A percentile compares a stretch with the other conserved stretches of the same genome.
These are phyloP conservation scores for Drosophila meridionalis DNA, from an alignment of 2,888 invertebrate species.

Conservation along the genomic window DNA sequence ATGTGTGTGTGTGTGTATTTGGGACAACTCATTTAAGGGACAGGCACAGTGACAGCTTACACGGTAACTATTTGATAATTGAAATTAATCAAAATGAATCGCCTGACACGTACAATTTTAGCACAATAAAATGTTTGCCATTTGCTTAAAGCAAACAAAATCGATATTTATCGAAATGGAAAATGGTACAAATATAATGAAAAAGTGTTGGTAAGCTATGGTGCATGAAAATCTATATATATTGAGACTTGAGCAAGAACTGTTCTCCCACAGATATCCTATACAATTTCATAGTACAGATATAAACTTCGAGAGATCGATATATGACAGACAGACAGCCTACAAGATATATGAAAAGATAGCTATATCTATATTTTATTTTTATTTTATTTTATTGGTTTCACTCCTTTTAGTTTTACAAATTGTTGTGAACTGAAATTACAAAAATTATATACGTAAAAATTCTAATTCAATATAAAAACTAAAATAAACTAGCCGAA, in stretches of 20 bases:
- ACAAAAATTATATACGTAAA: too few relatives aligned
- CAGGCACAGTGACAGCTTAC: neutral
- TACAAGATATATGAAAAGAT: too few relatives aligned
- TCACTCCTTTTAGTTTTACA: too few relatives aligned
- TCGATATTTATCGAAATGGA: neutral
- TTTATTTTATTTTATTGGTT: too few relatives aligned
- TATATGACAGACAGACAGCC: too few relatives aligned
- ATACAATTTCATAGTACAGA: neutral
- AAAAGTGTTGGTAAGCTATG: neutral
- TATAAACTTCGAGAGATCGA: neutral
- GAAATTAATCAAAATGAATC: constrained; percentile 1
- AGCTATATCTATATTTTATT: too few relatives aligned
- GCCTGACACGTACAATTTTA: neutral
- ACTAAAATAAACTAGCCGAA: too few relatives aligned
- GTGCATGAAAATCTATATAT: neutral
- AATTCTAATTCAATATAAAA: neutral
- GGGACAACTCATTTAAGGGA: constrained; percentile 2
- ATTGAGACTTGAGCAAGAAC: neutral
- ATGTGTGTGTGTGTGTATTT: neutral
- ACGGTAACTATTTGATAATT: constrained; percentile 12
- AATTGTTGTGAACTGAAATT: too few relatives aligned
- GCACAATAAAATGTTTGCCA: neutral
- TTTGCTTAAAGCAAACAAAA: neutral
- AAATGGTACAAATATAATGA: neutral
- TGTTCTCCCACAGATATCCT: too few relatives aligned